Evolutionary conservation across 2,797 vertebrate genomes (phyloP).

Genomic region (Mormyrus proboscirostris): DNA sequence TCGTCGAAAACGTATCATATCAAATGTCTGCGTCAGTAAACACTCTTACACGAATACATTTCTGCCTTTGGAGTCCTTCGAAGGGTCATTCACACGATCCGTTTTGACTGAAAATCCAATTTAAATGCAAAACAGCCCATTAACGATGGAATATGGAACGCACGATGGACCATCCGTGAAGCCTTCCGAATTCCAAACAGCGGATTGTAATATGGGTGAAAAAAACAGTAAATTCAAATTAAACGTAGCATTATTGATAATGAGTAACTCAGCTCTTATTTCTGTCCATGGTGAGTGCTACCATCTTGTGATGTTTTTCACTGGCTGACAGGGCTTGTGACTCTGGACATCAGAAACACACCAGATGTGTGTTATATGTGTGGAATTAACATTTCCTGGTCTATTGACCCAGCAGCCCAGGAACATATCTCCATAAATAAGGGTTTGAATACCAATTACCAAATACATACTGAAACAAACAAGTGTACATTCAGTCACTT

Average conservation of each 20-base stretch:
- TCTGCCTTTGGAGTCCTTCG: not conserved
- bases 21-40: not conserved
- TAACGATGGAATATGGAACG: not conserved
- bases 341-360: not conserved
- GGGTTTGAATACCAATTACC: not conserved
- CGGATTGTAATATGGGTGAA: not conserved
- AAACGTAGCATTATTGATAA: not conserved
- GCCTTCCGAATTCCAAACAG: not conserved
- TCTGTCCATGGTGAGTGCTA: not conserved
- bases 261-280: not conserved
- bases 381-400: not conserved
- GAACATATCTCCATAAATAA: not conserved
- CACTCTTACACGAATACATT: not conserved
- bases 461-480: not conserved
- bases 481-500: not conserved
- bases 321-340: not conserved
- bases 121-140: conserved; percentile 1
- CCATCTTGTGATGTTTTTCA: not conserved
- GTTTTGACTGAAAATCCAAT: not conserved
- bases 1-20: not conserved
- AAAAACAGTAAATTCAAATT: not conserved
- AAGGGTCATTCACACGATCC: conserved; percentile 8
- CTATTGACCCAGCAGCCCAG: not conserved
- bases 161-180: not conserved
- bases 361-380: not conserved